Evolutionary conservation across 2,888 invertebrate genomes (phyloP), one percentile per base, ranked within the genome.

Genomic region (Pterostichus madidus): DNA sequence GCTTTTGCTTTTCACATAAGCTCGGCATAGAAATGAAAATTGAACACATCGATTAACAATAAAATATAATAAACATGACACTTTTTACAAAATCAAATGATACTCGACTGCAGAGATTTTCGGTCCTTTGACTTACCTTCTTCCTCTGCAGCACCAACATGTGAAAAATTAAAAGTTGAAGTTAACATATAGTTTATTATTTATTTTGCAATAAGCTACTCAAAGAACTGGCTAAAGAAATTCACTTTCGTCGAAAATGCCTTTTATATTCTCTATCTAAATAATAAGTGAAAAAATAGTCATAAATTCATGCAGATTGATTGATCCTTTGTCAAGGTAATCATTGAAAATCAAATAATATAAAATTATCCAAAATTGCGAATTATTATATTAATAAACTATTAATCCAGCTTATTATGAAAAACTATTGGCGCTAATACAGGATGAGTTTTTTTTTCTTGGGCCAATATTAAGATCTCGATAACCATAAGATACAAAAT

Each of bases 141-240:
- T 56, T 71, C 44, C 59, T 39, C 59, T 59, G 78, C 56, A 53
- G 59, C 59, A 6, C 5, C 52, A 76, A 53, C 76, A 53, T 76
- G 76, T 56, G 35, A 56, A 59, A 15, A 78, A 56, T 39, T 44
- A 39, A 61, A 35, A 39, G 1, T 39, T 39, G 7, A 39, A 39
- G 39, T 39, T 1, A 39, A 39, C 39, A 59, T 56, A 8, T 76
- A 39, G 56, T 61, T 52, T 44, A 44, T 32, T 39, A 59, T 35
- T 44, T 80, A 80, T 49, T 46, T 49, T 49, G 68, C 24, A 68
- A 39, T 39, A 7, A 84, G 84, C 84, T 84, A 71, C 68, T 35
- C 85, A 85, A 85, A 85, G 85, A 86, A 85, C 86, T 85, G 86
- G 86, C 85, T 86, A 85, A 84, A 68, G 77, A 78, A 73, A 17